These are phyloP conservation scores for Acridotheres tristis DNA, from an alignment of 2,797 vertebrate species.

Conservation along the genomic window DNA sequence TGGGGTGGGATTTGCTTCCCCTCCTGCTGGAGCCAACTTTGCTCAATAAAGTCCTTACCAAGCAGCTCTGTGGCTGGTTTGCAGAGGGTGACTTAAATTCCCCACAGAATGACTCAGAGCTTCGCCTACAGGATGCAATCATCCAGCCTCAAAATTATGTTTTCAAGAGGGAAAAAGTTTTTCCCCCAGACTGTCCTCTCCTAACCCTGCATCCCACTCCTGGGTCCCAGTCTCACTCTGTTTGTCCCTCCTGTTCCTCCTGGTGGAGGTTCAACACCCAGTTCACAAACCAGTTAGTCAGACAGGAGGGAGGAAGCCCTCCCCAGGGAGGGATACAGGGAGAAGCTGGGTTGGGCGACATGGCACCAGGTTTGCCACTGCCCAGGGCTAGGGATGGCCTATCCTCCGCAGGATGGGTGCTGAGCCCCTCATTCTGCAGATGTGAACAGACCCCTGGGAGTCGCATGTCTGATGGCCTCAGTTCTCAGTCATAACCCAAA, in stretches of 20 bases:
- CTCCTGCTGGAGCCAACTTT: background rate
- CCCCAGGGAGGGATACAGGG: background rate
- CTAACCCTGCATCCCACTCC: background rate
- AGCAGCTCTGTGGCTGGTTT: background rate
- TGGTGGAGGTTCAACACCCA: background rate
- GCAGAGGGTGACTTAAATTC: background rate
- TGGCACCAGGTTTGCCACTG: background rate
- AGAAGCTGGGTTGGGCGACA: accelerated
- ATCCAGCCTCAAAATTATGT: background rate
- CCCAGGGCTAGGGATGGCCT: background rate
- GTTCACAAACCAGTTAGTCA: background rate
- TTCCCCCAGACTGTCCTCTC: background rate
- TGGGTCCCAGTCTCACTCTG: background rate
- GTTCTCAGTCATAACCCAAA: background rate
- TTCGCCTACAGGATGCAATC: accelerated
- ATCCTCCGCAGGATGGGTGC: background rate
- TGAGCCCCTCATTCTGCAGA: background rate
- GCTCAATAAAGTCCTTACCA: slow-evolving; percentile 14
- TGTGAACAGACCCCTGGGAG: background rate
- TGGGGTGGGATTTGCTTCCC: background rate
- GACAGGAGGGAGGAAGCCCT: background rate
- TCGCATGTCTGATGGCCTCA: accelerated
- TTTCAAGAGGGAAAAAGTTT: background rate
- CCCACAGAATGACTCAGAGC: background rate
- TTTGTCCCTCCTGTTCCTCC: background rate